Evolutionary conservation across 2,113 vertebrate genomes (phyloP), one percentile per base, ranked within the genome.

Genomic region (Chaetops frenatus): DNA sequence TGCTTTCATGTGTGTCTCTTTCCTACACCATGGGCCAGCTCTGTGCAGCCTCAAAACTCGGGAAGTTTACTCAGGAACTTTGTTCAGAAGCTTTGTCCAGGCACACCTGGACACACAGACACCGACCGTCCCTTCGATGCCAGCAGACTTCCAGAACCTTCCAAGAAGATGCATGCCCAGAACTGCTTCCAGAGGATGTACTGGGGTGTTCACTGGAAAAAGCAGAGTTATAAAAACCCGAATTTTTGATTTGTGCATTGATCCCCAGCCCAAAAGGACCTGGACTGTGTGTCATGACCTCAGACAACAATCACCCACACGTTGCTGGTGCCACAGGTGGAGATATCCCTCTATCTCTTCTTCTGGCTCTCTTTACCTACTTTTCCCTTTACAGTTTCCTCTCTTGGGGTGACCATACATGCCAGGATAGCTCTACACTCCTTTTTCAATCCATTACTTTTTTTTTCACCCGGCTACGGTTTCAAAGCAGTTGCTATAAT

Each of bases 41-140:
- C 11, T n/a, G 35, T 36, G 20, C 42, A 64, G 21, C 21, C 17
- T 42, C 21, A 42, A 27, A 71, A 35, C 74, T 42, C 29, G 6
- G 20, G 7, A 56, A 42, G 10, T 88, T 47, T 40, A 12, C 16
- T 35, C 35, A 35, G 29, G 17, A 64, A 8, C 13, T 71, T 47
- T 25, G 15, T 35, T 71, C 25, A 20, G 65, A 56, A 48, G 27
- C 12, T 57, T 35, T 57, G 9, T 57, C 44, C 58, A 50, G 51
- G 35, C 44, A 33, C 22, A 50, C 8, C 25, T 1, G 9, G 35
- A 35, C 25, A 27, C 29, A 23, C 11, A 36, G 42, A 50, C 35
- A 35, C 4, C 6, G 6, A 11, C 15, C 15, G 12, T 23, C 31
- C 6, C 21, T 27, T 35, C 0, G 0, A 11, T 23, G 27, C 14